A percentile compares a stretch with the other conserved stretches of the same genome.
Evolutionary conservation across 2,113 vertebrate species (phyloP).

Genomic region (Piliocolobus tephrosceles): DNA sequence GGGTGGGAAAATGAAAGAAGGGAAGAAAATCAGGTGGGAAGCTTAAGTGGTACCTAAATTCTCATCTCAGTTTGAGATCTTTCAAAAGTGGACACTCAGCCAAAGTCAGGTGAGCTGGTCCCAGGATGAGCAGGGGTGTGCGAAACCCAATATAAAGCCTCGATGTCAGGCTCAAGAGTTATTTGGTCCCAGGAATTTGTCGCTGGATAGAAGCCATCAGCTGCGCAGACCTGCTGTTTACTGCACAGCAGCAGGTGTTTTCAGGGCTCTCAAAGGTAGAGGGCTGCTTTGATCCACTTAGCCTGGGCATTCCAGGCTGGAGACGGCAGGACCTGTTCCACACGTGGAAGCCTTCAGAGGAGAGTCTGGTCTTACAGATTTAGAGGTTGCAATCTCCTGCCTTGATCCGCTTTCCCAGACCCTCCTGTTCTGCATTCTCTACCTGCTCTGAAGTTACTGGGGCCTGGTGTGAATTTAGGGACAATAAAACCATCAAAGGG

Average conservation of each 20-base stretch:
- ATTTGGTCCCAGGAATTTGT: not conserved
- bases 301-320: not conserved
- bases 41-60: not conserved
- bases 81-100: not conserved
- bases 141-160: not conserved
- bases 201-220: not conserved
- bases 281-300: slow-evolving; percentile 53
- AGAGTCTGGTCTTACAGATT: not conserved
- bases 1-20: not conserved
- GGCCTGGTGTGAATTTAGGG: slow-evolving; percentile 76
- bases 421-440: not conserved
- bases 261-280: not conserved
- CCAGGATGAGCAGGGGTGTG: accelerated
- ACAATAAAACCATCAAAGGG: slow-evolving; percentile 79
- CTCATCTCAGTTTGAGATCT: not conserved
- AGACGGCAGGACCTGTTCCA: not conserved
- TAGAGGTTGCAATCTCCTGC: slow-evolving; percentile 41
- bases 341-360: slow-evolving; percentile 60
- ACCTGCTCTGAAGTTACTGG: slow-evolving; percentile 72
- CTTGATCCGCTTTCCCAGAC: slow-evolving; percentile 1
- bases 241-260: not conserved
- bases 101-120: not conserved
- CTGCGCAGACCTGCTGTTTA: accelerated
- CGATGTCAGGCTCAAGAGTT: accelerated
- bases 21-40: not conserved